phyloP scores from a whole-genome alignment of 2,113 vertebrate species.

The Zosterops lateralis region DNA sequence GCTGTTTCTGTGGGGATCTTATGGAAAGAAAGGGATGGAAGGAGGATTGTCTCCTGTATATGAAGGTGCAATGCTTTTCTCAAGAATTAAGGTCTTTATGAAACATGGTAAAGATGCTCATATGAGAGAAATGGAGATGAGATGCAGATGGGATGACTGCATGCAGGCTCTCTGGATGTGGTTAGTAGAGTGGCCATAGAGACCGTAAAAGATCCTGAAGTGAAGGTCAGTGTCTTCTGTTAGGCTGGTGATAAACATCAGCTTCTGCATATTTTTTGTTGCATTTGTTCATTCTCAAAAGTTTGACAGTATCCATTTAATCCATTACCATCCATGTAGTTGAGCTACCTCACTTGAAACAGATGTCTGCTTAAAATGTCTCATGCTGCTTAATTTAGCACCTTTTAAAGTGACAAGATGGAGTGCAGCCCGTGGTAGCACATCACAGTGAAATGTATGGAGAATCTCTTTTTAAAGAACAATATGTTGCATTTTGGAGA shows the following conservation, averaged over 20 bases:
- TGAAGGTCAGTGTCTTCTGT: not conserved
- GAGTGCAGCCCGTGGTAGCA: not conserved
- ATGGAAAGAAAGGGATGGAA: not conserved
- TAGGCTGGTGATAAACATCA: not conserved
- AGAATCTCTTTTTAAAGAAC: not conserved
- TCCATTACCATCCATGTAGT: not conserved
- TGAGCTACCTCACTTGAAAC: not conserved
- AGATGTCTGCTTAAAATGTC: conserved; percentile 2
- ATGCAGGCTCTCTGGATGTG: not conserved
- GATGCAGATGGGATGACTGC: not conserved
- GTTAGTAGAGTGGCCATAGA: not conserved
- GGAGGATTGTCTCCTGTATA: not conserved
- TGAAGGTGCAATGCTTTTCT: not conserved
- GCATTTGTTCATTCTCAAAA: not conserved
- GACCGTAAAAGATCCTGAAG: not conserved
- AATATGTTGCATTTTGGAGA: not conserved
- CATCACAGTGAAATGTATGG: not conserved
- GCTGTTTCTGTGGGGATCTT: not conserved
- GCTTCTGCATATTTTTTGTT: not conserved
- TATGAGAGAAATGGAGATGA: not conserved
- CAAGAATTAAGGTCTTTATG: not conserved
- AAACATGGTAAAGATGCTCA: not conserved
- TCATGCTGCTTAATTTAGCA: conserved; percentile 27
- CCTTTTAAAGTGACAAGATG: conserved; percentile 6
- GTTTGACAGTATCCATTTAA: not conserved